Percentiles rank a stretch among this genome's conserved stretches.
Conservation (phyloP, 2,797 vertebrate genomes). For the Aulostomus chinensis region DNA sequence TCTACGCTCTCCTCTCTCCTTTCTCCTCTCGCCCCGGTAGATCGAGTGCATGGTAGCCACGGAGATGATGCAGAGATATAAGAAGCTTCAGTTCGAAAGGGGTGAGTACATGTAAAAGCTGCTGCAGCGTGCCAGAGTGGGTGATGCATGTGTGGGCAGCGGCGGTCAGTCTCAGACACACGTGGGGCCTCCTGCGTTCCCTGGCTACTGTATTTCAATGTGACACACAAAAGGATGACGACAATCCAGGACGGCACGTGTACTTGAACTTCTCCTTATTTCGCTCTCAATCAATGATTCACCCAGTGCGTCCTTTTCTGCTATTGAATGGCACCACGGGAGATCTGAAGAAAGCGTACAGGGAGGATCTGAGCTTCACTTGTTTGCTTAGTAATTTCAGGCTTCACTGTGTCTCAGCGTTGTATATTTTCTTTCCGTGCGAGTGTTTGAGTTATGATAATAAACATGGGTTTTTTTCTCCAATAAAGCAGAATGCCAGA, state of each 20-base stretch:
- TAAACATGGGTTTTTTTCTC: too few relatives aligned
- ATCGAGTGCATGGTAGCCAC: conserved; percentile 97
- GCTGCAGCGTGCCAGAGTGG: conserved; percentile 14
- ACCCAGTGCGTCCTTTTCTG: conserved; percentile 3
- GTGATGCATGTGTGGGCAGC: conserved; percentile 8
- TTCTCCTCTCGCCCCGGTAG: conserved; percentile 68
- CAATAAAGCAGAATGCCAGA: too few relatives aligned
- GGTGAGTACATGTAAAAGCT: conserved; percentile 80
- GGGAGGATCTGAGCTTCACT: conserved; percentile 5
- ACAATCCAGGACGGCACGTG: conserved; percentile 19
- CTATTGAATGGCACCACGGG: conserved; percentile 11
- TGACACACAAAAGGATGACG: conserved; percentile 34
- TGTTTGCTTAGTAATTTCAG: background rate
- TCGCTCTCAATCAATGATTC: conserved; percentile 15
- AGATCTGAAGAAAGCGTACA: background rate
- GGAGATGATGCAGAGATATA: conserved; percentile 96
- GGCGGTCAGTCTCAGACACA: conserved; percentile 21
- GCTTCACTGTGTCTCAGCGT: too few relatives aligned
- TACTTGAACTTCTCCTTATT: background rate
- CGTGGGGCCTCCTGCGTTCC: conserved; percentile 21
- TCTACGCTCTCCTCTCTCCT: too few relatives aligned
- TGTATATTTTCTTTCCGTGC: background rate
- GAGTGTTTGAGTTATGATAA: too few relatives aligned
- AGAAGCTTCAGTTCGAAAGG: conserved; percentile 96
- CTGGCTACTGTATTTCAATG: conserved; percentile 9